These are phyloP conservation scores for Aradophagus sp. DNA, from an alignment of 1,140 invertebrate genomes.

Conservation along the genomic window DNA sequence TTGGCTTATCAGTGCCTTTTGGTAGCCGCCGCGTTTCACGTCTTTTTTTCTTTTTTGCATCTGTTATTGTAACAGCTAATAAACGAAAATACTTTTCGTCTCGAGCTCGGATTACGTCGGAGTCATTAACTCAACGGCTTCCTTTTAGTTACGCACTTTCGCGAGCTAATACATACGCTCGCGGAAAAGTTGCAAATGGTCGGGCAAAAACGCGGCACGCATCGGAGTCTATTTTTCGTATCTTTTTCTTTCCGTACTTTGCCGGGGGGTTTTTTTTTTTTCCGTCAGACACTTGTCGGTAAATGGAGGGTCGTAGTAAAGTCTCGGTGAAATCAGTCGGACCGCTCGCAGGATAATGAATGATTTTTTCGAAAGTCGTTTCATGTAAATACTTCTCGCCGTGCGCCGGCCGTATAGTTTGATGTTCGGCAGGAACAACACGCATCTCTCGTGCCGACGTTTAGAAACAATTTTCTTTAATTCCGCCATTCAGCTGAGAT, in stretches of 20 bases:
- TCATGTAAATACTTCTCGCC: conserved; percentile 25
- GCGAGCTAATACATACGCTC: conserved; percentile 7
- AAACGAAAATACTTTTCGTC: too few species aligned
- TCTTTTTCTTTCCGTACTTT: conserved; percentile 31
- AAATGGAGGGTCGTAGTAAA: conserved; percentile 22
- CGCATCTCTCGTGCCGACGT: conserved; percentile 2
- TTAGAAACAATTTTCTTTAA: conserved; percentile 46
- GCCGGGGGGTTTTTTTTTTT: conserved; percentile 15
- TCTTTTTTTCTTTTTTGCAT: conserved; percentile 20
- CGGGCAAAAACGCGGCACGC: conserved; percentile 13
- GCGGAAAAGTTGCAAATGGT: conserved; percentile 37
- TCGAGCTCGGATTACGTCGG: conserved; percentile 19
- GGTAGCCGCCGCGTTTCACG: conserved; percentile 21
- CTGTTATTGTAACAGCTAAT: conserved; percentile 30
- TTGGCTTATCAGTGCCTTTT: conserved; percentile 37
- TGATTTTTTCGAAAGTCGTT: conserved; percentile 33
- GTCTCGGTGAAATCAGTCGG: conserved; percentile 31
- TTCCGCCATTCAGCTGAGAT: conserved; percentile 17
- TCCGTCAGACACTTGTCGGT: conserved; percentile 15
- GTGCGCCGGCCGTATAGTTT: conserved; percentile 29
- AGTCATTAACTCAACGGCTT: conserved; percentile 15
- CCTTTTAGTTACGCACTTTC: conserved; percentile 32
- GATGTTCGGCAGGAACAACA: conserved; percentile 31
- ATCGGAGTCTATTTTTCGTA: too few species aligned
- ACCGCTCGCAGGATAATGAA: conserved; percentile 43